Evolutionary conservation across 2,113 vertebrate genomes (phyloP).

Genomic region (Callipepla squamata): DNA sequence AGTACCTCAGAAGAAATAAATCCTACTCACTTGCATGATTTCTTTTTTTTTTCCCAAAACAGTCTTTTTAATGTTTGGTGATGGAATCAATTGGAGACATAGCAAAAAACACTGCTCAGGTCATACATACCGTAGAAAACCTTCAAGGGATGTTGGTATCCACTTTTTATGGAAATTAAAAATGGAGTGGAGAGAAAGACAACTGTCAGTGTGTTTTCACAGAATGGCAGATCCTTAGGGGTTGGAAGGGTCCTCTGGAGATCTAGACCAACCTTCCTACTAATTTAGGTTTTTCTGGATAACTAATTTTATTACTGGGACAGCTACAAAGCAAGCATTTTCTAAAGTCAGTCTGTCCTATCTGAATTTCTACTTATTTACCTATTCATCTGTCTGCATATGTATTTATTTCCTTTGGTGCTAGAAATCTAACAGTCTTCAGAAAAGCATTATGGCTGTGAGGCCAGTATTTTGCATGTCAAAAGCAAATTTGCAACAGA

Average conservation of each 20-base stretch:
- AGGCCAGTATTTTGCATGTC: background rate
- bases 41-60: background rate
- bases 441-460: background rate
- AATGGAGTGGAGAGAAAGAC: background rate
- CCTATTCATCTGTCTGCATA: background rate
- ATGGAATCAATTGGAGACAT: background rate
- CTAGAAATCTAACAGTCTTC: background rate
- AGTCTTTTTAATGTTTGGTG: background rate
- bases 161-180: background rate
- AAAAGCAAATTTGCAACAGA: slow-evolving; percentile 16
- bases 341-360: background rate
- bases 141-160: background rate
- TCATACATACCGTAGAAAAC: background rate
- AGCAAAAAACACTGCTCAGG: background rate
- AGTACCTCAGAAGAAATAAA: background rate
- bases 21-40: background rate
- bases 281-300: background rate
- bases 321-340: background rate
- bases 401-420: background rate
- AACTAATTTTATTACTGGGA: background rate
- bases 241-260: background rate
- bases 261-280: background rate
- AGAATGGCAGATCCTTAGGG: background rate
- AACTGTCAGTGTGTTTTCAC: background rate
- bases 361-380: background rate